phyloP scores from a whole-genome alignment of 2,113 vertebrate genomes.

The Phrynosoma platyrhinos region DNA sequence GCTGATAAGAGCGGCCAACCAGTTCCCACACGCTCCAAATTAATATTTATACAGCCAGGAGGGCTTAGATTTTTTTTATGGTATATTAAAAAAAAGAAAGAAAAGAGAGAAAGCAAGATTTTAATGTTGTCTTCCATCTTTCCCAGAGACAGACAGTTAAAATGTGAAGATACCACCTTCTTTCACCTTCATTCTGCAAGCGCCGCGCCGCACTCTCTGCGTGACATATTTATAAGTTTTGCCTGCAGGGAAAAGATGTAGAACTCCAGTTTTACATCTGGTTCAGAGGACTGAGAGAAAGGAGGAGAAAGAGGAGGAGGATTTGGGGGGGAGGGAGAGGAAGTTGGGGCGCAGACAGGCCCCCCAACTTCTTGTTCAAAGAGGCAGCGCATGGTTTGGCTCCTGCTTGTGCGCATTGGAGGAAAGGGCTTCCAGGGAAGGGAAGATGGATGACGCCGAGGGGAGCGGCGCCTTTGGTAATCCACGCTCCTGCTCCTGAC shows the following conservation, averaged over 20 bases:
- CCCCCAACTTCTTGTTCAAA: background rate
- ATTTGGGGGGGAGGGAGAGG: background rate
- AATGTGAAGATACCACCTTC: slow-evolving; percentile 57
- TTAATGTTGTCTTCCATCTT: slow-evolving; percentile 55
- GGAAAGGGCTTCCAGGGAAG: background rate
- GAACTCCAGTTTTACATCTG: fast-evolving
- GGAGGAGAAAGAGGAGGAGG: background rate
- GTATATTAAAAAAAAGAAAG: background rate
- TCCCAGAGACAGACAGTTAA: slow-evolving; percentile 59
- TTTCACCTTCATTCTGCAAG: slow-evolving; percentile 57
- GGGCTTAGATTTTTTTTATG: slow-evolving; percentile 25
- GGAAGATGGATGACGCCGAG: too few species aligned
- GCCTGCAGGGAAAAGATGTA: slow-evolving; percentile 41
- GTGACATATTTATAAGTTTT: slow-evolving; percentile 34
- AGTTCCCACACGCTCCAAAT: slow-evolving; percentile 61
- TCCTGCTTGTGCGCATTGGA: background rate
- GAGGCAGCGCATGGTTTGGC: too few species aligned
- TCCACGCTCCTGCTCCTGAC: fast-evolving
- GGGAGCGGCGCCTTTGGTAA: background rate
- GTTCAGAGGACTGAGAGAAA: background rate
- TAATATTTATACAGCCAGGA: slow-evolving; percentile 78
- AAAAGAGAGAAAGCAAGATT: slow-evolving; percentile 20
- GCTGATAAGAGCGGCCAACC: slow-evolving; percentile 73
- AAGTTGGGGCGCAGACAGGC: background rate
- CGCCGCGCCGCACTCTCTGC: slow-evolving; percentile 40